These are phyloP conservation scores for Sebastes minor DNA, from an alignment of 2,797 vertebrate species.

Conservation along the genomic window DNA sequence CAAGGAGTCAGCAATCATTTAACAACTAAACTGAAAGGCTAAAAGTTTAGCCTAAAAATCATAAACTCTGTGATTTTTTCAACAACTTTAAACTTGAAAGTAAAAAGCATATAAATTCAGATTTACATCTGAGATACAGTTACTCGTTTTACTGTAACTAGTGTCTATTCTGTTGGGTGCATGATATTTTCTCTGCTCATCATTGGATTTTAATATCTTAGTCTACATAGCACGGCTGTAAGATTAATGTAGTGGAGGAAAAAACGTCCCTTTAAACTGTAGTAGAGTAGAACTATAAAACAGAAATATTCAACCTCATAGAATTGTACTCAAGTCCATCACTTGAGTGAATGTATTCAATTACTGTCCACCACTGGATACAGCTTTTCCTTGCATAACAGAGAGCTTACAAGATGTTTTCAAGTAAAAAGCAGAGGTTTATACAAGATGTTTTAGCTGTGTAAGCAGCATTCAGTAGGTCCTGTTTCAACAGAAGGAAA, in stretches of 20 bases:
- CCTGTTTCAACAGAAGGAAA: background rate
- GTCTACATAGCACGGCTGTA: background rate
- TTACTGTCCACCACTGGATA: background rate
- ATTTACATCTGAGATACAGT: background rate
- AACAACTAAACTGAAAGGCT: background rate
- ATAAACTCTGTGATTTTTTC: background rate
- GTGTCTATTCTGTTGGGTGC: background rate
- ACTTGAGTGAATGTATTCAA: background rate
- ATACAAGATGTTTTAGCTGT: background rate
- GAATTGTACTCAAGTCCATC: background rate
- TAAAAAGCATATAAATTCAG: background rate
- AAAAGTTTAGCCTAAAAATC: background rate
- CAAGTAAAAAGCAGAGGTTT: background rate
- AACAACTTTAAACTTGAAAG: fast-evolving
- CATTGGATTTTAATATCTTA: background rate
- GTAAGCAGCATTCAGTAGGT: background rate
- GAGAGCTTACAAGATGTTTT: background rate
- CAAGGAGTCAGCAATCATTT: background rate
- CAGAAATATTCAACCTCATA: background rate
- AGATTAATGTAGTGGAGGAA: background rate
- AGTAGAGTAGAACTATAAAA: background rate
- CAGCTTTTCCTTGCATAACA: background rate
- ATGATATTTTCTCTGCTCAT: background rate
- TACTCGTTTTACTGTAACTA: background rate
- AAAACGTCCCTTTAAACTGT: background rate